phyloP scores from a whole-genome alignment of 92 coral and sea anemone species.

The Montipora capitata region DNA sequence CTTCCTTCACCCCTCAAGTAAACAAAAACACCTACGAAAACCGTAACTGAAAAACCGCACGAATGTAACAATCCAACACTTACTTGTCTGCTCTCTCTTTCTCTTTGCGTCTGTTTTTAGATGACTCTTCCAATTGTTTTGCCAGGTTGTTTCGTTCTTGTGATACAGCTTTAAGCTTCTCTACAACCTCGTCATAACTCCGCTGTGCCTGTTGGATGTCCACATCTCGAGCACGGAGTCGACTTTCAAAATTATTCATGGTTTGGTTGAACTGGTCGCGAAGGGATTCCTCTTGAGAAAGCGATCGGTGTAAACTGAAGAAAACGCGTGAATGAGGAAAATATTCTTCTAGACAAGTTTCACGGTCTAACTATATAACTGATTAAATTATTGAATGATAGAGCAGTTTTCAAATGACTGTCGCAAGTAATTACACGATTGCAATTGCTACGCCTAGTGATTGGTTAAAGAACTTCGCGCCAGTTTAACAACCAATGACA shows the following conservation, averaged over 20 bases:
- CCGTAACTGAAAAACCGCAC: too few species aligned
- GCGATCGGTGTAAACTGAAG: conserved; percentile 91
- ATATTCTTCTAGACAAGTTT: neutral
- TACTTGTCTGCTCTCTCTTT: conserved; percentile 98
- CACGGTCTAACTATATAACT: too few species aligned
- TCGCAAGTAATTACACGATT: too few species aligned
- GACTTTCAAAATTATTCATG: conserved; percentile 95
- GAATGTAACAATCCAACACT: neutral
- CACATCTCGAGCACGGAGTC: conserved; percentile 84
- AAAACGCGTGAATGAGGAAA: neutral
- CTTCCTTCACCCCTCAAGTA: too few species aligned
- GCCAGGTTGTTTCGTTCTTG: conserved; percentile 89
- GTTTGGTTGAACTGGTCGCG: conserved; percentile 97
- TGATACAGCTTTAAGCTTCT: conserved; percentile 84
- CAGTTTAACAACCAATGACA: too few species aligned
- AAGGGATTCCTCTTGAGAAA: conserved; percentile 92
- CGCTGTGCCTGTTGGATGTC: conserved; percentile 93
- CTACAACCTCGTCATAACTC: conserved; percentile 90
- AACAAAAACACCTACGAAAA: too few species aligned
- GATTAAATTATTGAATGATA: too few species aligned
- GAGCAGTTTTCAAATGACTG: too few species aligned
- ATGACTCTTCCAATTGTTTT: conserved; percentile 84
- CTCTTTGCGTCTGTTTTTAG: conserved; percentile 86
- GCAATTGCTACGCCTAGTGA: too few species aligned
- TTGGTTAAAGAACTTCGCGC: too few species aligned